phyloP scores from a whole-genome alignment of 2,797 vertebrate genomes.

The Cyprinodon diabolis region DNA sequence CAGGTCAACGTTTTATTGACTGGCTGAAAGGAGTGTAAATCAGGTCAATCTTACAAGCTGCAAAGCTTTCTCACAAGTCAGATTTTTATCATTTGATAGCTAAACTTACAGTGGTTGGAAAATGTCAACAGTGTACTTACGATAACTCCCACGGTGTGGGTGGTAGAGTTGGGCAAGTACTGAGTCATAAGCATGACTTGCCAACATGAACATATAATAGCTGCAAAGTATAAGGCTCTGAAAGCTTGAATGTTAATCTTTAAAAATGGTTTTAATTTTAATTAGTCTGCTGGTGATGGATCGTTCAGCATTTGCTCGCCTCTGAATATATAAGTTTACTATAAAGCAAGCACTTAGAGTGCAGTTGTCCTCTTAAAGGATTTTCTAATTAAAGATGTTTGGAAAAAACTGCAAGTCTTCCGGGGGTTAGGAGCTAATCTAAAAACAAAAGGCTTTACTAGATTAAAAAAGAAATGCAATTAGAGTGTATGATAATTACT shows the following conservation, averaged over 20 bases:
- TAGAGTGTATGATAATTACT: slow-evolving; percentile 43
- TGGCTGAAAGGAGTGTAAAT: slow-evolving; percentile 25
- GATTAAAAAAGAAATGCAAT: slow-evolving; percentile 57
- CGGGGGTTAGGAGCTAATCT: slow-evolving; percentile 61
- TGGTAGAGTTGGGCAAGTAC: not conserved
- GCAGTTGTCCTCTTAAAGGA: slow-evolving; percentile 44
- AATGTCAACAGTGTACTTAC: not conserved
- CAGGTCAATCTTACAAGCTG: slow-evolving; percentile 37
- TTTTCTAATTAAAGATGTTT: slow-evolving; percentile 59
- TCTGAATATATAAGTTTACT: slow-evolving; percentile 37
- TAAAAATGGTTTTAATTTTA: slow-evolving; percentile 26
- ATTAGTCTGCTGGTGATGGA: slow-evolving; percentile 39
- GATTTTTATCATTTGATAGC: not conserved
- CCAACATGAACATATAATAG: not conserved
- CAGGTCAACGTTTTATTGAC: slow-evolving; percentile 49
- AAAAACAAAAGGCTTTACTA: slow-evolving; percentile 56
- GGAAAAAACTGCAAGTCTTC: slow-evolving; percentile 40
- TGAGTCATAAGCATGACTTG: not conserved
- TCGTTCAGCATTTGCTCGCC: slow-evolving; percentile 20
- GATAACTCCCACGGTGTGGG: not conserved
- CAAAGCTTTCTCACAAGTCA: not conserved
- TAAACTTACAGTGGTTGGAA: not conserved
- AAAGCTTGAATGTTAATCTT: slow-evolving; percentile 14
- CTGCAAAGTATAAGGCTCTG: not conserved
- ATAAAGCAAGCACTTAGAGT: slow-evolving; percentile 36